Conservation (phyloP, 2,113 vertebrate genomes). For the Corythornis vintsioides region DNA sequence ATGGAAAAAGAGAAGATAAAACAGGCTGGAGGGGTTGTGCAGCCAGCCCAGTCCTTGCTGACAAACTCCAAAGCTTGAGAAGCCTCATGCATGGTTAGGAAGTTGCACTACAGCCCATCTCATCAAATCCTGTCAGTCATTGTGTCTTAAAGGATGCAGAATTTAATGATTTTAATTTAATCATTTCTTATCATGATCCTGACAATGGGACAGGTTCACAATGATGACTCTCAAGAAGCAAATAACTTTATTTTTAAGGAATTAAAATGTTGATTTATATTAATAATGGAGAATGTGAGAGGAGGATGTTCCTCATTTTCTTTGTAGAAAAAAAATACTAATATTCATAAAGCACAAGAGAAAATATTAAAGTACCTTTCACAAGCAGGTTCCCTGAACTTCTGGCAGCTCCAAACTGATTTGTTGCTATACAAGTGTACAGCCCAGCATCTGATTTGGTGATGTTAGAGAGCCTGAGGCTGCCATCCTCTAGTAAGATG, state of each 20-base stretch:
- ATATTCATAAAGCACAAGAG: background rate
- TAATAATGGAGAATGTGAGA: background rate
- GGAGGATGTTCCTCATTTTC: background rate
- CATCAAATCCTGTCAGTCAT: background rate
- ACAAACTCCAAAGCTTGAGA: background rate
- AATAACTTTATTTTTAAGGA: background rate
- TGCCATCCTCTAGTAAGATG: conserved; percentile 78
- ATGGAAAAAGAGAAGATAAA: background rate
- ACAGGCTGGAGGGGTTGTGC: background rate
- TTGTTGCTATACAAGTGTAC: conserved; percentile 84
- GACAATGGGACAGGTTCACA: background rate
- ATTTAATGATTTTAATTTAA: background rate
- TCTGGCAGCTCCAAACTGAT: conserved; percentile 83
- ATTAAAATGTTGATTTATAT: background rate
- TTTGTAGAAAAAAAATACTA: background rate
- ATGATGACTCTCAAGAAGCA: background rate
- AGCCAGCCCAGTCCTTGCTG: background rate
- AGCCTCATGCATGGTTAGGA: background rate
- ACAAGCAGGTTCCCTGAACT: conserved; percentile 81
- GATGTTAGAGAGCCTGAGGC: conserved; percentile 83
- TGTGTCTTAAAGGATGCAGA: background rate
- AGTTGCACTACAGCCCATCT: background rate
- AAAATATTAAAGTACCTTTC: conserved; percentile 80
- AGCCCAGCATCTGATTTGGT: conserved; percentile 79
- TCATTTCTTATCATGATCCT: background rate